These are phyloP conservation scores for Excalfactoria chinensis DNA, from an alignment of 2,113 vertebrate genomes.

Conservation along the genomic window DNA sequence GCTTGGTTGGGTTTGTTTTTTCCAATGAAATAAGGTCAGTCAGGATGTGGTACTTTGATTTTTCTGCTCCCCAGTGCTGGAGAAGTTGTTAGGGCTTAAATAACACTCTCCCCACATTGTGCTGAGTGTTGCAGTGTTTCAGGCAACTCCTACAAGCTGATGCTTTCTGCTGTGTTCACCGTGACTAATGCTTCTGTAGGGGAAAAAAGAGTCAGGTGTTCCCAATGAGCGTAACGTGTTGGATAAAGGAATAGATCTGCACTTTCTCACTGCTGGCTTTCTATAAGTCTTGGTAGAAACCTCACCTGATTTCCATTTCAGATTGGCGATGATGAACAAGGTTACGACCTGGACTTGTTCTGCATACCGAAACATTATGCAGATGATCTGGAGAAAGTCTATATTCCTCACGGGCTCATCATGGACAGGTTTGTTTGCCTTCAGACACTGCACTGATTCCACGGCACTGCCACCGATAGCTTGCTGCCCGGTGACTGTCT, in stretches of 20 bases:
- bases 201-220: background rate
- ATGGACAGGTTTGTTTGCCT: constrained; percentile 90
- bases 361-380: constrained; percentile 98
- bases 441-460: background rate
- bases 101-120: background rate
- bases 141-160: background rate
- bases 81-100: background rate
- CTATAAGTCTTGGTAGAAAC: background rate
- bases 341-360: constrained; percentile 96
- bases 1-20: background rate
- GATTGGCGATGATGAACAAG: constrained; percentile 95
- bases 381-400: constrained; percentile 91
- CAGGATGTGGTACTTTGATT: background rate
- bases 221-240: fast-evolving
- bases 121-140: background rate
- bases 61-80: fast-evolving
- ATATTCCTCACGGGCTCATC: constrained; percentile 97
- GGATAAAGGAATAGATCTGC: background rate
- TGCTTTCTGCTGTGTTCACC: background rate
- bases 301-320: constrained; percentile 78
- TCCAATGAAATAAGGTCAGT: background rate
- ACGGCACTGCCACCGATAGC: background rate
- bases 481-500: constrained; percentile 9
- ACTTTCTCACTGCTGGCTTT: background rate
- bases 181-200: background rate